Base-by-base conservation (phyloP, 2,888 invertebrate genomes). In the Malacosoma neustria region DNA sequence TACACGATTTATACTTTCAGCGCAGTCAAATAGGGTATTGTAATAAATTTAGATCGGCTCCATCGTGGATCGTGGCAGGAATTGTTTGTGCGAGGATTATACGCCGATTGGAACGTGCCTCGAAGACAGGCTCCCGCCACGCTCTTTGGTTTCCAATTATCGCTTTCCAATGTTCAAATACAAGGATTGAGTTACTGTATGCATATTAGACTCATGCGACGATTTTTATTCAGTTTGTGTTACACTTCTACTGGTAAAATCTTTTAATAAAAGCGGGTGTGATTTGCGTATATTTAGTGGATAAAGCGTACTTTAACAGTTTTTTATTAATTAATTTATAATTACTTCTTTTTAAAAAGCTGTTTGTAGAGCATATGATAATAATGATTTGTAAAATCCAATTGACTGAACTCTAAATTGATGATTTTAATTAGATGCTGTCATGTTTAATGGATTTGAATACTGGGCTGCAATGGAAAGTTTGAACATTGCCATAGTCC, bases 31-130 rank as follows among this genome's bases (percentile, higher is more conserved):
- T n/a, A n/a, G n/a, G n/a, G n/a, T n/a, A n/a, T n/a, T n/a, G n/a
- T n/a, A n/a, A n/a, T n/a, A n/a, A n/a, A n/a, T n/a, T n/a, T n/a
- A n/a, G n/a, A n/a, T n/a, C n/a, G n/a, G n/a, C n/a, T n/a, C n/a
- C n/a, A n/a, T n/a, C n/a, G n/a, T n/a, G 72, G 76, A 76, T 72
- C 77, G 80, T 80, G 77, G 72, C 70, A 66, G 77, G 77, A 75
- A 81, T 80, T 76, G 81, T 82, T 82, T 82, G 79, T 67, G 60
- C 59, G 64, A 50, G 79, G 79, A 81, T 84, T 79, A 84, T 74
- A 76, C 74, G 75, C 65, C 73, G 76, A 84, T 84, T 81, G 84
- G 69, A 77, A 81, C 84, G 82, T 82, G 84, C 82, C 80, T 68
- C 70, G 72, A 75, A 79, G 81, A 73, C 76, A 69, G 62, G 64